These are phyloP conservation scores for Rhagoletis zephyria DNA, from an alignment of 1,140 invertebrate species.

Conservation along the genomic window DNA sequence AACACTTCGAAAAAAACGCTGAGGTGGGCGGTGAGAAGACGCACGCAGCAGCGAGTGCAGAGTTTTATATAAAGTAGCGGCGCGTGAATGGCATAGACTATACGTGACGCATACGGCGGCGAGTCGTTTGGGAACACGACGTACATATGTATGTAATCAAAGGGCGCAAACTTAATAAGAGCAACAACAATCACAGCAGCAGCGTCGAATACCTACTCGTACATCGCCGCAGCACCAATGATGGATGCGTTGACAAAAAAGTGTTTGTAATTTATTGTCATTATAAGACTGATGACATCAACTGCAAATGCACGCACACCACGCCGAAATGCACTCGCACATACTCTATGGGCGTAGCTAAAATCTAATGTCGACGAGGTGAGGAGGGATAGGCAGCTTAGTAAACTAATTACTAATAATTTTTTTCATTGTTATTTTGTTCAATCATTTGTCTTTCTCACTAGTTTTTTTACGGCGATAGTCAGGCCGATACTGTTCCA, in stretches of 20 bases:
- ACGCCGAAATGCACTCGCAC: background rate
- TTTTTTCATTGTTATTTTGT: no score
- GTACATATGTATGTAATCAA: no score
- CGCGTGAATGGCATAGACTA: slow-evolving; percentile 14
- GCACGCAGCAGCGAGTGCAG: background rate
- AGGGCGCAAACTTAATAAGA: background rate
- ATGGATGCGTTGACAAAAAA: slow-evolving; percentile 50
- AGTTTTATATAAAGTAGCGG: background rate
- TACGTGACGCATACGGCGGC: slow-evolving; percentile 19
- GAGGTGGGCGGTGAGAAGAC: background rate
- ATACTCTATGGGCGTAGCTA: no score
- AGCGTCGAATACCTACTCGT: background rate
- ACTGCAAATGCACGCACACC: background rate
- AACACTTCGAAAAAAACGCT: background rate
- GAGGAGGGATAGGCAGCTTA: no score
- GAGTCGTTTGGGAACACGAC: background rate
- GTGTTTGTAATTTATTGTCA: slow-evolving; percentile 34
- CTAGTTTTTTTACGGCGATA: no score
- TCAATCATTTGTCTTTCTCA: no score
- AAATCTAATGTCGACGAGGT: no score
- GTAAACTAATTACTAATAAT: no score
- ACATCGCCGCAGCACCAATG: background rate
- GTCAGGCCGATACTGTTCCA: no score
- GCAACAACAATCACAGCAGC: background rate
- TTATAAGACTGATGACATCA: slow-evolving; percentile 8